These are phyloP conservation scores for Rhynchomys soricoides DNA, from an alignment of 2,113 vertebrate species.

Conservation along the genomic window DNA sequence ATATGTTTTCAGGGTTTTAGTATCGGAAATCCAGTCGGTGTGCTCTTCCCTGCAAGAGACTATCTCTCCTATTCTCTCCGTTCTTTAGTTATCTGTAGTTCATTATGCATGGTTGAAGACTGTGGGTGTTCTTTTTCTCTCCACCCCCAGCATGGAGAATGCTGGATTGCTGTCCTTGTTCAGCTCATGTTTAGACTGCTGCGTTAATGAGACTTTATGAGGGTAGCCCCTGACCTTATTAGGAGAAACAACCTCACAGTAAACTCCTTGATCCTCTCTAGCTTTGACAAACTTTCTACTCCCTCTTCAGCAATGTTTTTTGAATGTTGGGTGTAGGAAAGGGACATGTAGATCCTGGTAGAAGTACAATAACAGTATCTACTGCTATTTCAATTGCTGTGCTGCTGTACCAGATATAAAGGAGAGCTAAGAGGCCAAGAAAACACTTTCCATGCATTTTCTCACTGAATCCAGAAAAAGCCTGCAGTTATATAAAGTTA, in stretches of 20 bases:
- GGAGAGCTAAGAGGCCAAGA: not conserved
- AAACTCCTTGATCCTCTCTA: not conserved
- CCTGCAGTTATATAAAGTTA: not conserved
- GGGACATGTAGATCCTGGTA: not conserved
- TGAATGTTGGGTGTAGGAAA: not conserved
- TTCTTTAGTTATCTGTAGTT: no score
- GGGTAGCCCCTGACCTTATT: no score
- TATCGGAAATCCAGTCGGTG: no score
- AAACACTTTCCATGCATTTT: not conserved
- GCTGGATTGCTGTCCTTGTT: no score
- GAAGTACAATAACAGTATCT: not conserved
- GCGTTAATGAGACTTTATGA: no score
- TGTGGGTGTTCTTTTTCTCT: no score
- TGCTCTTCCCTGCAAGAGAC: no score
- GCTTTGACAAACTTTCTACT: not conserved
- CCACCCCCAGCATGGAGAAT: no score
- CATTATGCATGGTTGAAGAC: no score
- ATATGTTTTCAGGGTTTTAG: no score
- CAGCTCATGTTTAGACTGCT: no score
- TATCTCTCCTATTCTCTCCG: no score
- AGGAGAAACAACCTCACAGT: not conserved
- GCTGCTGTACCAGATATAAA: not conserved
- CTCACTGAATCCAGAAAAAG: not conserved
- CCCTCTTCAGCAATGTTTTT: not conserved
- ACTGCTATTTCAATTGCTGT: not conserved